Evolutionary conservation across 2,888 invertebrate genomes (phyloP), one percentile per base, ranked within the genome.

Genomic region (Pilophorus perplexus): DNA sequence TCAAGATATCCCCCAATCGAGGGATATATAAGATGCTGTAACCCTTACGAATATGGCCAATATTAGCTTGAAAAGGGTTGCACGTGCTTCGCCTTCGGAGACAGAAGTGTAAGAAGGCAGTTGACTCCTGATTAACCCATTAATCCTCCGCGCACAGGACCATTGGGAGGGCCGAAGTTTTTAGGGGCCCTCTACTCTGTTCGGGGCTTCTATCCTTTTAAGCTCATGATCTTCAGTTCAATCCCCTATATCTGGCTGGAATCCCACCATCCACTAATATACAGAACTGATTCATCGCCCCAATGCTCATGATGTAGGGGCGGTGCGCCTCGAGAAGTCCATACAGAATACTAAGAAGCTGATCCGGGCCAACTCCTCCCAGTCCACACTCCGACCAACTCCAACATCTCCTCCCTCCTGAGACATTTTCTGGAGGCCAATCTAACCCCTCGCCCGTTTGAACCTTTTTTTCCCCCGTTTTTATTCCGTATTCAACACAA

Each of bases 281-380:
- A 62, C 62, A 62, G 44, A 62, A 62, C 62, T 62, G 62, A 62
- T 62, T 62, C 62, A 62, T 62, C 62, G 62, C 62, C 48, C 62
- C 28, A 62, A 62, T 62, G 46, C 62, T 62, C 62, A 62, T 62
- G 62, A 62, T 62, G 62, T 62, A 62, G 48, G 62, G 62, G 62
- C 23, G 62, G 62, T 46, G 22, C 62, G 62, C 62, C 62, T 20
- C 48, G 20, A 62, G 46, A 8, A 33, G 46, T 46, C 20, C 16
- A 28, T 33, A 27, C 62, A 46, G 62, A 62, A 62, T 62, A 62
- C 62, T 62, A 62, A 62, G 48, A 20, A 62, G 62, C 40, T 27
- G 40, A 38, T 42, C 62, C 46, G 20, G 48, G 33, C 54, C 46
- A 14, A 62, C 33, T 46, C 48, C 33, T 33, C 20, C 22, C 28